Base-by-base conservation (phyloP, 2,113 vertebrate species). In the Sebastes fasciatus region DNA sequence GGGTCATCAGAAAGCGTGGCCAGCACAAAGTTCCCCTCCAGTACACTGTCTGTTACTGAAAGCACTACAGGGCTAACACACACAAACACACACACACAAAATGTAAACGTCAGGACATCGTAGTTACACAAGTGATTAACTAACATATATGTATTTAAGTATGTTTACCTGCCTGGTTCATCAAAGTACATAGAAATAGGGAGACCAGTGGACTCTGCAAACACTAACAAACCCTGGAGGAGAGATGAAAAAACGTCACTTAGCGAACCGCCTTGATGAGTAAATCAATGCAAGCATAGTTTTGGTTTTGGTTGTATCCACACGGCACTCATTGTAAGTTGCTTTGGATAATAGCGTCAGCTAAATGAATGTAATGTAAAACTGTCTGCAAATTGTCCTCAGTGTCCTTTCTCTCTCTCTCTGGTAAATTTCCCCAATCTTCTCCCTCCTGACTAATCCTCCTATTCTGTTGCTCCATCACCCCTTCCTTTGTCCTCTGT, bases 21-120 rank as follows among this genome's bases (percentile, higher is more conserved):
- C 84, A 99, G 92, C 71, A 99, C 97, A 88, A 98, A 97, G 91
- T 97, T 96, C 1, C 95, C 96, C 6, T 98, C 96, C 83, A 99
- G 89, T 54, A 98, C 94, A 0, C 95, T 89, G 63, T 99, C 98
- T 0, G 92, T 95, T 8, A 98, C 88, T 57, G 92, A 95, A 82
- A 98, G 96, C 78, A 99, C 89, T 52, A 96, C 94, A 0, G 98
- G 98, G 83, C 98, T 99, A 91, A 74, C 8, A 82, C 10, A 80
- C n/a, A 91, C 17, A 89, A 16, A 43, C 43, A 69, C 49, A 71
- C 34, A 52, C 26, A 71, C 51, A 71, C 2, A 57, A 43, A 23
- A 54, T 17, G 16, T 17, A 49, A 23, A 77, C 14, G 54, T 80
- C 68, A 86, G 48, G 40, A 57, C 1, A 54, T 4, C 54, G 6